Evolutionary conservation across 2,113 vertebrate genomes (phyloP).

Genomic region (Dermatemys mawii): DNA sequence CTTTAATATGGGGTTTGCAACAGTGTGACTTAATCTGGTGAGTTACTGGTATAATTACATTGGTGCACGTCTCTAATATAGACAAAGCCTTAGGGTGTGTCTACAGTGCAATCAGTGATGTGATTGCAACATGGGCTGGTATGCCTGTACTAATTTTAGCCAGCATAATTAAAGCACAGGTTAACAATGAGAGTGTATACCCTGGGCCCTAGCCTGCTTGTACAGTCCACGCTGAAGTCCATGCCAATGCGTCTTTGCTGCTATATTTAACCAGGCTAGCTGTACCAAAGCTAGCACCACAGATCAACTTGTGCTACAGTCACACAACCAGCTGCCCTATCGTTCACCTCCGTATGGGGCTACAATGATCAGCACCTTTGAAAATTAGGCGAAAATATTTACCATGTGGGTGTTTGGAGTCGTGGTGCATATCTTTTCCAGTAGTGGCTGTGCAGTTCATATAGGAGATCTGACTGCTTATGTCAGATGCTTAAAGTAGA

Average conservation of each 20-base stretch:
- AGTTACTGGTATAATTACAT: constrained; percentile 51
- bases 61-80: constrained; percentile 29
- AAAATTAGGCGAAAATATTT: constrained; percentile 24
- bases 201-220: not conserved
- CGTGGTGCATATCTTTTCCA: not conserved
- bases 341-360: not conserved
- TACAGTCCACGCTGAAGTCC: not conserved
- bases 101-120: not conserved
- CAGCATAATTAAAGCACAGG: not conserved
- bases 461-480: not conserved
- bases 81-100: not conserved
- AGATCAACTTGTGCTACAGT: not conserved
- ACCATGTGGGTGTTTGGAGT: not conserved
- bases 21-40: constrained; percentile 55
- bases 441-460: not conserved
- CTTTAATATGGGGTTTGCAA: not conserved
- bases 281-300: not conserved
- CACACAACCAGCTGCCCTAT: not conserved
- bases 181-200: not conserved
- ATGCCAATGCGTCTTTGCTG: not conserved
- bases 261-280: not conserved
- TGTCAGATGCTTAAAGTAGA: constrained; percentile 6
- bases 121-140: not conserved
- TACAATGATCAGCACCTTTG: not conserved
- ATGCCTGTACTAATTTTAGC: not conserved